Evolutionary conservation across 2,888 invertebrate genomes (phyloP), one percentile per base, ranked within the genome.

Genomic region (Acrobasis suavella): DNA sequence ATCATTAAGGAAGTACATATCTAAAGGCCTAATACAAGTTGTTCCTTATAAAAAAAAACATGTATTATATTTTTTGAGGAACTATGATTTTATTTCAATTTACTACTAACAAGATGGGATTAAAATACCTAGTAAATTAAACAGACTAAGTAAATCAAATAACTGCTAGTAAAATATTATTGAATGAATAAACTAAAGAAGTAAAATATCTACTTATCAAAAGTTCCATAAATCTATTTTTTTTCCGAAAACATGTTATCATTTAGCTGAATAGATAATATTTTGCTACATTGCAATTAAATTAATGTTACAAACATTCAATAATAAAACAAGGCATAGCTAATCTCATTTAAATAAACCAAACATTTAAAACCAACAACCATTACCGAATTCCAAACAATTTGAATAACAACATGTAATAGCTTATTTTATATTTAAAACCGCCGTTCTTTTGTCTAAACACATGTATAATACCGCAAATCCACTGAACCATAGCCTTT

Each of bases 401-500:
- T 16, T 50, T 46, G 17, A 46, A 17, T 32, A 54, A 60, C 17
- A 14, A 51, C 60, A 60, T 67, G 65, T 80, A 81, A 83, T 83
- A 69, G 82, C 81, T 80, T 83, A 77, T 78, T 79, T 65, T 71
- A 74, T 73, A 68, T 68, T 64, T 50, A 59, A 49, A 63, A 64
- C 15, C 52, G 52, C 52, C 49, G 60, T 66, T 65, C 65, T 65
- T 69, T 75, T 81, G 76, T 81, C 75, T 76, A 69, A 73, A 69
- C 60, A 66, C 65, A 67, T 66, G 65, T 68, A 65, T 66, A 65
- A 66, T 67, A 64, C 65, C 62, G 17, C 65, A 64, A 64, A 64
- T 58, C 65, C 56, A 77, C 71, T 79, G 69, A 76, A 73, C 77
- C 78, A 71, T 70, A 76, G 78, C 81, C 65, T 72, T 79, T 77